Percentiles rank a stretch among this genome's conserved stretches.
Evolutionary conservation across 2,113 vertebrate species (phyloP).

Genomic region (Tragelaphus buxtoni): DNA sequence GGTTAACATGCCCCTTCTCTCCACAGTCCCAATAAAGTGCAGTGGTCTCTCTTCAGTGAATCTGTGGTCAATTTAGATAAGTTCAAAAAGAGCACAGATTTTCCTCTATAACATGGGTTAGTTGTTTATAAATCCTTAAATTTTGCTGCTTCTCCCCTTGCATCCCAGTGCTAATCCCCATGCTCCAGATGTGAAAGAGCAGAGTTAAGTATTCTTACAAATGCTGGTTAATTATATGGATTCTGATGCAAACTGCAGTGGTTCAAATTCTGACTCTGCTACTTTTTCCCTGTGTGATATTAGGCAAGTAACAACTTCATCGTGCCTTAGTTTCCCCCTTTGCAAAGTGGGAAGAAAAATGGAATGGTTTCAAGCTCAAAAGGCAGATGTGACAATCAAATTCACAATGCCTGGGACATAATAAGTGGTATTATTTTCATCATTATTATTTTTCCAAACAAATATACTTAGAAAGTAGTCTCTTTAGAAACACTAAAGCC

Average conservation of each 20-base stretch:
- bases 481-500: not conserved
- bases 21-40: not conserved
- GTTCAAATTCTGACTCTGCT: not conserved
- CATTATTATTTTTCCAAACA: not conserved
- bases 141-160: too few species aligned
- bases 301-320: not conserved
- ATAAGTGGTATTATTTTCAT: not conserved
- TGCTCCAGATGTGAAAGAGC: not conserved
- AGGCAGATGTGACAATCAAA: not conserved
- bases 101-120: not conserved
- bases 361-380: not conserved
- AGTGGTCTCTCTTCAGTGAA: not conserved
- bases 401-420: not conserved
- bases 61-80: not conserved
- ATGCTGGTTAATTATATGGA: not conserved
- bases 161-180: not conserved
- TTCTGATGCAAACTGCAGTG: not conserved
- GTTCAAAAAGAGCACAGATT: not conserved
- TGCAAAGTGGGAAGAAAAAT: not conserved
- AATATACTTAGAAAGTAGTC: not conserved
- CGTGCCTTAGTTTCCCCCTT: not conserved
- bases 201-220: not conserved
- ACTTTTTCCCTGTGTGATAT: not conserved
- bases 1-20: not conserved
- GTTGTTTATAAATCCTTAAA: not conserved